Conservation (phyloP, 2,113 vertebrate species). For the Forbesichthys papilliferus region DNA sequence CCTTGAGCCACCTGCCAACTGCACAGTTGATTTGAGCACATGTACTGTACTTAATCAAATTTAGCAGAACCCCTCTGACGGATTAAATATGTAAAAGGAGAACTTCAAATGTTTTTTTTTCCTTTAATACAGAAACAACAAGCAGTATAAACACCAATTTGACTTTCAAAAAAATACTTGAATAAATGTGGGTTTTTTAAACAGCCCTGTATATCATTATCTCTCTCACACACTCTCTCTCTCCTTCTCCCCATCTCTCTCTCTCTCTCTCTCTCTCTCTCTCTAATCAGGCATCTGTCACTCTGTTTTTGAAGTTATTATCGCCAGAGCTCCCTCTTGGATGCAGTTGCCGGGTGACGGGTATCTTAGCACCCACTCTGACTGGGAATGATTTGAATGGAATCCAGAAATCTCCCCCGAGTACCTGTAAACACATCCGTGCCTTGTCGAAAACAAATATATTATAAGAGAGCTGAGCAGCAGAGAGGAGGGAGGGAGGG, state of each 20-base stretch:
- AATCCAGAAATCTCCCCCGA: slow-evolving; percentile 99
- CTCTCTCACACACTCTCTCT: slow-evolving; percentile 74
- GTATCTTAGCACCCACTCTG: slow-evolving; percentile 99
- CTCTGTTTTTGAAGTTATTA: slow-evolving; percentile 99
- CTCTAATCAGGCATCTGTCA: slow-evolving; percentile 99
- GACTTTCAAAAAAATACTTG: slow-evolving; percentile 97
- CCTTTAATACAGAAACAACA: slow-evolving; percentile 72
- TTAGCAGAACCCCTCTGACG: slow-evolving; percentile 79
- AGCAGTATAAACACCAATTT: slow-evolving; percentile 85
- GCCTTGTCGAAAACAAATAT: slow-evolving; percentile 99
- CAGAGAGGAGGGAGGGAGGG: slow-evolving; percentile 55
- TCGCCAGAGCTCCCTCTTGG: slow-evolving; percentile 98
- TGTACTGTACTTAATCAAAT: slow-evolving; percentile 94
- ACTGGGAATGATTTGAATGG: slow-evolving; percentile 99
- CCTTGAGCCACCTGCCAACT: slow-evolving; percentile 83
- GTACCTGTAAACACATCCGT: slow-evolving; percentile 99
- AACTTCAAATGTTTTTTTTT: slow-evolving; percentile 41
- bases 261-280: slow-evolving; percentile 89
- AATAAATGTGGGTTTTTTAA: slow-evolving; percentile 96
- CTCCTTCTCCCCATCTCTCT: slow-evolving; percentile 66
- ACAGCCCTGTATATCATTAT: slow-evolving; percentile 87
- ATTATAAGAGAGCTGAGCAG: slow-evolving; percentile 76
- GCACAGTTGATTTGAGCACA: slow-evolving; percentile 86
- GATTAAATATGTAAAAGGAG: slow-evolving; percentile 57
- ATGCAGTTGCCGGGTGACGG: slow-evolving; percentile 99